Conservation (phyloP, 2,888 invertebrate species). For the Drosophila siamana region DNA sequence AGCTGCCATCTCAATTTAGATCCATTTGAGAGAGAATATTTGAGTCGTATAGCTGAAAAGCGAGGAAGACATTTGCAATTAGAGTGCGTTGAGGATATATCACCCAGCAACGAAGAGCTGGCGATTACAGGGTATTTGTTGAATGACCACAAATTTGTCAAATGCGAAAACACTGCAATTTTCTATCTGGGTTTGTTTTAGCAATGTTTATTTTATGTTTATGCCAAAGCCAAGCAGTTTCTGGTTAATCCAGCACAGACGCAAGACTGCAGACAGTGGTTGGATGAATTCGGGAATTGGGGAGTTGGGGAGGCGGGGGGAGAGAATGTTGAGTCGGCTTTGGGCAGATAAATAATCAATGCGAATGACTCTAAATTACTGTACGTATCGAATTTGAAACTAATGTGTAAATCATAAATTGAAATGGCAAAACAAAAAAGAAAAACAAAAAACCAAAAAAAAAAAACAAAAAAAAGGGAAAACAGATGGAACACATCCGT, state of each 20-base stretch:
- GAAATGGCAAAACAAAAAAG: slow-evolving; percentile 27
- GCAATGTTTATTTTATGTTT: slow-evolving; percentile 62
- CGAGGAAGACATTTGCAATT: neutral
- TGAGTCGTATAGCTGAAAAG: no score
- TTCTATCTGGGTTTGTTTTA: slow-evolving; percentile 55
- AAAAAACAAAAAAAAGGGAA: slow-evolving; percentile 22
- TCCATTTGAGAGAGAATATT: no score
- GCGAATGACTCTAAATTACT: slow-evolving; percentile 62
- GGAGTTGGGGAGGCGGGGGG: neutral
- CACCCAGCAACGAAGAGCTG: neutral
- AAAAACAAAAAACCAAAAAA: slow-evolving; percentile 22
- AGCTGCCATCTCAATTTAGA: no score
- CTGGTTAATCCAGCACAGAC: slow-evolving; percentile 45
- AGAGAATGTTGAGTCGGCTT: neutral
- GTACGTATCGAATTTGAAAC: slow-evolving; percentile 71
- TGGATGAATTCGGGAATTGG: no score
- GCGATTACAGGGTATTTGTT: slow-evolving; percentile 22
- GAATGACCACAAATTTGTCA: slow-evolving; percentile 68
- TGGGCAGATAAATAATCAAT: slow-evolving; percentile 41
- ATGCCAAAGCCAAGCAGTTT: slow-evolving; percentile 40
- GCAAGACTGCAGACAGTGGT: no score
- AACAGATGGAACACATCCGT: slow-evolving; percentile 16
- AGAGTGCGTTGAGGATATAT: neutral
- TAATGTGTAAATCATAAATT: slow-evolving; percentile 73
- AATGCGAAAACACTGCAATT: slow-evolving; percentile 71